A percentile compares a stretch with the other conserved stretches of the same genome.
phyloP scores from a whole-genome alignment of 2,797 vertebrate species.

The Hyperoplus lanceolatus region DNA sequence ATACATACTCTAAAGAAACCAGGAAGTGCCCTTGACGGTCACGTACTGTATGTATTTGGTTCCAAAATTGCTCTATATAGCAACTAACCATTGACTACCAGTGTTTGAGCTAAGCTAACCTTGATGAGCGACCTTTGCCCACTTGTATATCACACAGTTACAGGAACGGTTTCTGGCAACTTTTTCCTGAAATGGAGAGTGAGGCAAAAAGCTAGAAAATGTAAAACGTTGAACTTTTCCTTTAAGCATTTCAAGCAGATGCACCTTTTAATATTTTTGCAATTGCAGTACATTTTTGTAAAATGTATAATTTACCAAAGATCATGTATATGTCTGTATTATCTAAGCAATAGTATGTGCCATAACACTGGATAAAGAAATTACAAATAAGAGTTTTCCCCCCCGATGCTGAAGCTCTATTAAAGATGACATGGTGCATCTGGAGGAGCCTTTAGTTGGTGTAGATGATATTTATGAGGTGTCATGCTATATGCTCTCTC shows the following conservation, averaged over 20 bases:
- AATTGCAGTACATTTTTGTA: constrained; percentile 56
- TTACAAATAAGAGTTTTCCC: constrained; percentile 48
- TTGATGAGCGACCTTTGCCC: too few species aligned
- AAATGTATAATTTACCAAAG: constrained; percentile 68
- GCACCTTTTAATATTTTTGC: constrained; percentile 60
- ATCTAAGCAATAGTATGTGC: constrained; percentile 69
- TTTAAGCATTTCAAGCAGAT: constrained; percentile 41
- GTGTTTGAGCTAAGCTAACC: too few species aligned
- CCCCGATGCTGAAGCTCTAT: constrained; percentile 58
- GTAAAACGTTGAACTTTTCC: not conserved
- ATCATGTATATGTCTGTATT: constrained; percentile 65
- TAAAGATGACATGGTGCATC: constrained; percentile 36
- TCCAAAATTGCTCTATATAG: too few species aligned
- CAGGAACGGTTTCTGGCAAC: too few species aligned
- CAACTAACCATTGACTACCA: too few species aligned
- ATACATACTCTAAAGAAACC: too few species aligned
- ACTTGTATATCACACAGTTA: too few species aligned
- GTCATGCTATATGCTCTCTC: constrained; percentile 29
- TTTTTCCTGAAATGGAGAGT: too few species aligned
- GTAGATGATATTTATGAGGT: constrained; percentile 58
- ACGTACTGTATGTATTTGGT: too few species aligned
- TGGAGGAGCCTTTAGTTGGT: constrained; percentile 30
- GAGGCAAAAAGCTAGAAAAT: too few species aligned
- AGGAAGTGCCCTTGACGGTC: too few species aligned
- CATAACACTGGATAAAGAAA: constrained; percentile 87